Evolutionary conservation across 2,888 invertebrate species (phyloP), one percentile per base, ranked within the genome.

Genomic region (Oligia latruncula): DNA sequence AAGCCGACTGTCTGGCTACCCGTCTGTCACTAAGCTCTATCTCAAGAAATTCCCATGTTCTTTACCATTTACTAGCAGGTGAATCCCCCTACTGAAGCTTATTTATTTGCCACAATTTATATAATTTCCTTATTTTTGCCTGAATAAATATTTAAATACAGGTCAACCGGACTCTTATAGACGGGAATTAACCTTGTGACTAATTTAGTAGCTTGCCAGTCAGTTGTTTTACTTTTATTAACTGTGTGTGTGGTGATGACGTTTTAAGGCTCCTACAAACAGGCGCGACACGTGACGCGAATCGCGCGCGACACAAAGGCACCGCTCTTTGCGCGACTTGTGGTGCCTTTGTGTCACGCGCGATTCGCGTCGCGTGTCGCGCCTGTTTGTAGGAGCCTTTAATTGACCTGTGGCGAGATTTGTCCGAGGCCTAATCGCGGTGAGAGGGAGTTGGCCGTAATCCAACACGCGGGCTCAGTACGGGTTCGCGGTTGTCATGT

Each of bases 171-270:
- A 79, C 15, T 58, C 15, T 8, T 46, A 35, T 20, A 40, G 6
- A 58, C 23, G 80, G 80, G 68, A 81, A 29, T 49, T 4, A 35
- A 81, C 80, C 85, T 5, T 3, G 35, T 81, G 80, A 81, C 46
- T 84, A 68, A 84, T 23, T 17, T 17, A 13, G 11, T 20, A 23
- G 20, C 17, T 52, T 17, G 23, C 1, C 9, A 5, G 65, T n/a
- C 17, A 58, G 23, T 66, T 43, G 49, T 77, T 60, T 52, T 52
- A 5, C 49, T 43, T 43, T 58, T 20, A 15, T 15, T 49, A 2
- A 6, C 13, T n/a, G n/a, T 20, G 23, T 15, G 23, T 20, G 20
- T 60, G 3, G 13, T n/a, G 3, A 40, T 71, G 71, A 71, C 46
- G 49, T 70, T 46, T n/a, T 29, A 29, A 29, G 29, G 29, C 29